Percentiles rank a stretch among this genome's conserved stretches.
phyloP scores from a whole-genome alignment of 2,888 invertebrate genomes.

The Pristionchus maxplancki region DNA sequence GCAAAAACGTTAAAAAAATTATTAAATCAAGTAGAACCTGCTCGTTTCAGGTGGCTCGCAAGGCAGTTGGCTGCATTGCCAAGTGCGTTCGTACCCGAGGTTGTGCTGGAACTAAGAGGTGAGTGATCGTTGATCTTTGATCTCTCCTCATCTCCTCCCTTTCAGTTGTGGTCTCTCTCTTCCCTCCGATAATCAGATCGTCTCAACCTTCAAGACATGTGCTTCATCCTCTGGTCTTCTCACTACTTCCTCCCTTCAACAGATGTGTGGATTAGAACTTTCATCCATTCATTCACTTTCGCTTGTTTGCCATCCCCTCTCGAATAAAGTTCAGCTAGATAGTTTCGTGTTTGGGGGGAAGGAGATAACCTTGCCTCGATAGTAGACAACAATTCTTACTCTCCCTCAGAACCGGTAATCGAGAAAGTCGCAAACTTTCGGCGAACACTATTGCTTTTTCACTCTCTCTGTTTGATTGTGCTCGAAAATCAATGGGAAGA shows the following conservation, averaged over 20 bases:
- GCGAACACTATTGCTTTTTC: background rate
- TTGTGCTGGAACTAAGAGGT: slow-evolving; percentile 19
- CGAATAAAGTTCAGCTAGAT: slow-evolving; percentile 30
- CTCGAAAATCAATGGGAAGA: background rate
- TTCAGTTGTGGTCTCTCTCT: slow-evolving; percentile 46
- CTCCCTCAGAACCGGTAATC: slow-evolving; percentile 19
- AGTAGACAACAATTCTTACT: slow-evolving; percentile 15
- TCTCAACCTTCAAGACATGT: slow-evolving; percentile 34
- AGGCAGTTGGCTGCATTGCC: slow-evolving; percentile 46
- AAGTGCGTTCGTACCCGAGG: slow-evolving; percentile 33
- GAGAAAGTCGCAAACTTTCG: background rate
- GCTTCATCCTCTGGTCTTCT: slow-evolving; percentile 30
- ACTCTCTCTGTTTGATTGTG: background rate
- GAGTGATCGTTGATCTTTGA: too few species aligned
- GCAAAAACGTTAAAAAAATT: too few species aligned
- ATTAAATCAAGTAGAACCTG: too few species aligned
- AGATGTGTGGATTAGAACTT: slow-evolving; percentile 1
- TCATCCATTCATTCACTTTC: background rate
- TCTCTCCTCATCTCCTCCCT: too few species aligned
- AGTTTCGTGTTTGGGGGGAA: background rate
- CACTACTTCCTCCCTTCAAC: background rate
- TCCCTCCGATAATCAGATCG: slow-evolving; percentile 48
- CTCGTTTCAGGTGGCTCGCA: slow-evolving; percentile 1
- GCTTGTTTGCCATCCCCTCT: background rate
- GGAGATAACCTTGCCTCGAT: slow-evolving; percentile 21